phyloP scores from a whole-genome alignment of 1,140 invertebrate species.

The Megathymus violae region DNA sequence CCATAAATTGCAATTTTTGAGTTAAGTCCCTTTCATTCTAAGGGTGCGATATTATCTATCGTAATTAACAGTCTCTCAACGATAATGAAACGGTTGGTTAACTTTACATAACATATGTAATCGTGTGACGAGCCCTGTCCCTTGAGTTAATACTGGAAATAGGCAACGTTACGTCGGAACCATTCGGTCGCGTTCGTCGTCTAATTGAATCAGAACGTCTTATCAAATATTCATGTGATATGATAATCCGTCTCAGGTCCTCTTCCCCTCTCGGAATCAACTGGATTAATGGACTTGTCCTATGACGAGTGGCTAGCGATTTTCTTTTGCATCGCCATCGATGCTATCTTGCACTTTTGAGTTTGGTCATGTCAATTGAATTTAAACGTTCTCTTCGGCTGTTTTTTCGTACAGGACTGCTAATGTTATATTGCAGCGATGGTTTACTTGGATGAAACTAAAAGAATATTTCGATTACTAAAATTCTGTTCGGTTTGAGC shows the following conservation, averaged over 20 bases:
- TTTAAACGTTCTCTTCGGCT: too few relatives aligned
- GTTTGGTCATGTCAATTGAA: too few relatives aligned
- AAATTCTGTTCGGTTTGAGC: too few relatives aligned
- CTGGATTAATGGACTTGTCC: conserved; percentile 8
- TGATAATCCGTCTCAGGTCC: conserved; percentile 60
- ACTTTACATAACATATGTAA: neutral
- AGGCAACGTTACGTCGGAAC: conserved; percentile 15
- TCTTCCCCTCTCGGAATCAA: conserved; percentile 25
- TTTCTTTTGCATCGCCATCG: too few relatives aligned
- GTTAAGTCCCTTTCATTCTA: too few relatives aligned
- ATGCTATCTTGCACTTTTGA: too few relatives aligned
- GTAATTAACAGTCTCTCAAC: neutral
- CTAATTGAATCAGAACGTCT: conserved; percentile 66
- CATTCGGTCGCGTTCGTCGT: conserved; percentile 18
- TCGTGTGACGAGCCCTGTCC: conserved; percentile 2
- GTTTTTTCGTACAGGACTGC: too few relatives aligned
- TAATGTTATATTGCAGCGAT: too few relatives aligned
- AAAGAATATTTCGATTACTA: too few relatives aligned
- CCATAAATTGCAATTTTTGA: too few relatives aligned
- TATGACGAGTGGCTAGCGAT: neutral
- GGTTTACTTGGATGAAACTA: too few relatives aligned
- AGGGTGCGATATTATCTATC: too few relatives aligned
- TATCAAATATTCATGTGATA: conserved; percentile 77
- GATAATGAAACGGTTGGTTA: neutral
- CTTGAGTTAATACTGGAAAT: conserved; percentile 27